These are phyloP conservation scores for Lithobates sylvaticus DNA, from an alignment of 2,797 vertebrate genomes.

Conservation along the genomic window DNA sequence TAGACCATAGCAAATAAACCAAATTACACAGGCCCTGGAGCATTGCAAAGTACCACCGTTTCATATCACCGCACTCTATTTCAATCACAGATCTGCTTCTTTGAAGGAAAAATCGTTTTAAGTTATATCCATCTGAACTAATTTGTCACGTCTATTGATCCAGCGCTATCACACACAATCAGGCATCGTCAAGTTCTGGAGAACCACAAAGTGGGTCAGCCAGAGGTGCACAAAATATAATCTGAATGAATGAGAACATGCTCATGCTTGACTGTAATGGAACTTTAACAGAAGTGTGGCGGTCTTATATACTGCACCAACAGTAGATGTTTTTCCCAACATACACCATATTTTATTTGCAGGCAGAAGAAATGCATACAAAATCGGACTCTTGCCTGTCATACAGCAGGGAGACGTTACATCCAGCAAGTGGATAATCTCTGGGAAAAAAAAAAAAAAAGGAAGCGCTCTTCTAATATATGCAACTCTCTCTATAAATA, in stretches of 20 bases:
- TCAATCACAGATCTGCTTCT: no score
- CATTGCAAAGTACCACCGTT: no score
- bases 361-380: not conserved
- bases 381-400: not conserved
- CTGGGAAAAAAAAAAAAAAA: not conserved
- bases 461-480: constrained; percentile 12
- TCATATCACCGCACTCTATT: no score
- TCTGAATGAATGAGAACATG: not conserved
- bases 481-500: constrained; percentile 18
- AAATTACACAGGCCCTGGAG: no score
- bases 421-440: constrained; percentile 6
- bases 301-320: not conserved
- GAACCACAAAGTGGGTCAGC: no score
- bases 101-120: no score
- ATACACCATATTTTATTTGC: not conserved
- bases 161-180: no score
- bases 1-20: no score
- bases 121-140: no score
- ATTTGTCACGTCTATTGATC: no score
- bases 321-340: not conserved
- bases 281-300: not conserved
- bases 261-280: not conserved
- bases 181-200: no score
- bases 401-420: not conserved
- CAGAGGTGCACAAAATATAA: no score